These are phyloP conservation scores for Sebastes aleutianus DNA, from an alignment of 2,797 vertebrate species.

Conservation along the genomic window DNA sequence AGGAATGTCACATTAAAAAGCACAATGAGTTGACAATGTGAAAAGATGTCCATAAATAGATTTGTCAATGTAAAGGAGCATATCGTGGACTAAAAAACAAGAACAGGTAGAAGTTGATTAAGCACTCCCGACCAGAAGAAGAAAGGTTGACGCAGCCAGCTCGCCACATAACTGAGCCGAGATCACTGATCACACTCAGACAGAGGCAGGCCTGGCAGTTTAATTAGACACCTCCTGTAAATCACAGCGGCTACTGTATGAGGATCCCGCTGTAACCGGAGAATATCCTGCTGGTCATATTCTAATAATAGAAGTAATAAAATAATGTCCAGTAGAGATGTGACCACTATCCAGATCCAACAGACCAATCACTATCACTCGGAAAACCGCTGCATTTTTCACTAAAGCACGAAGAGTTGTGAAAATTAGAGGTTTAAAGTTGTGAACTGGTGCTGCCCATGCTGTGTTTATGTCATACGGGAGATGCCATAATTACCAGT, in stretches of 20 bases:
- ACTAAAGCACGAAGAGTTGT: background rate
- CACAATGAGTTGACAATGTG: background rate
- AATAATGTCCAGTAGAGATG: slow-evolving; percentile 3
- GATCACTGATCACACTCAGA: slow-evolving; percentile 19
- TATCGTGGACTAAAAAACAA: background rate
- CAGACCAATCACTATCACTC: background rate
- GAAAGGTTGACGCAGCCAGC: background rate
- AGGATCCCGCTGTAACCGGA: background rate
- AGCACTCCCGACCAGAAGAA: background rate
- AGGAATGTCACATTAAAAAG: background rate
- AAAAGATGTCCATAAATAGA: background rate
- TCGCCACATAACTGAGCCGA: background rate
- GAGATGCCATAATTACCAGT: background rate
- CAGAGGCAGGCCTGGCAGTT: slow-evolving; percentile 13
- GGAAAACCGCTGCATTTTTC: background rate
- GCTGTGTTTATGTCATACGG: background rate
- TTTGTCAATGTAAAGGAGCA: background rate
- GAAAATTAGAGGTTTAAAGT: background rate
- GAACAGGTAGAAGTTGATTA: background rate
- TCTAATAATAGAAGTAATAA: slow-evolving; percentile 17
- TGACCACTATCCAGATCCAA: background rate
- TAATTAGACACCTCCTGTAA: slow-evolving; percentile 24
- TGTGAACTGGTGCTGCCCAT: background rate
- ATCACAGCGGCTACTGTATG: background rate
- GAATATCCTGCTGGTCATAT: slow-evolving; percentile 11